phyloP scores from a whole-genome alignment of 2,797 vertebrate genomes.

The Benthosema pterotum region DNA sequence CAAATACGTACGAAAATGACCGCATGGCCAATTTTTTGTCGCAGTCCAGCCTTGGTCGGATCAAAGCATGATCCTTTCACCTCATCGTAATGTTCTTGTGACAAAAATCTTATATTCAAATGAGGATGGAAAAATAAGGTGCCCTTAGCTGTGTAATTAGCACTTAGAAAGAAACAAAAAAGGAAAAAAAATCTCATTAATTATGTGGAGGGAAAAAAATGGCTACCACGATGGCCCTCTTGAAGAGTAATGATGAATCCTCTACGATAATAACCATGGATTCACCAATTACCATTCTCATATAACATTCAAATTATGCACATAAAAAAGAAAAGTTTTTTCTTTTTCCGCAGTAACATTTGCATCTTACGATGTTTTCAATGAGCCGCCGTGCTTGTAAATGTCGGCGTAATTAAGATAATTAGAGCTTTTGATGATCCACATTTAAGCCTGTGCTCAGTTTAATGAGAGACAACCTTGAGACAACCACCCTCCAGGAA shows the following conservation, averaged over 20 bases:
- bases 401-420: conserved; percentile 78
- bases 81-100: conserved; percentile 6
- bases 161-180: conserved; percentile 38
- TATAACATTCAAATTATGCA: conserved; percentile 72
- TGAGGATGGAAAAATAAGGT: conserved; percentile 31
- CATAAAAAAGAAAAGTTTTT: conserved; percentile 34
- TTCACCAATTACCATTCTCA: conserved; percentile 71
- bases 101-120: conserved; percentile 33
- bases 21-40: too few species aligned
- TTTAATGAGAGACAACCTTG: conserved; percentile 38
- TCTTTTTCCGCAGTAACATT: conserved; percentile 55
- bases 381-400: conserved; percentile 62
- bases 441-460: conserved; percentile 59
- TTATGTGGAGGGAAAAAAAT: conserved; percentile 62
- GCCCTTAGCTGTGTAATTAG: conserved; percentile 49
- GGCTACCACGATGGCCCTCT: conserved; percentile 64
- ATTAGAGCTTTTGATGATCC: conserved; percentile 78
- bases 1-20: too few species aligned
- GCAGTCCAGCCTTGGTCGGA: too few species aligned
- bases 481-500: too few species aligned
- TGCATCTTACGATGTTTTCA: conserved; percentile 60
- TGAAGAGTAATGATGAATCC: conserved; percentile 69
- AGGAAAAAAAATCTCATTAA: conserved; percentile 58
- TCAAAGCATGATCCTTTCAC: too few species aligned
- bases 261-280: conserved; percentile 67